Evolutionary conservation across 2,797 vertebrate genomes (phyloP), one percentile per base, ranked within the genome.

Genomic region (Gymnodraco acuticeps): DNA sequence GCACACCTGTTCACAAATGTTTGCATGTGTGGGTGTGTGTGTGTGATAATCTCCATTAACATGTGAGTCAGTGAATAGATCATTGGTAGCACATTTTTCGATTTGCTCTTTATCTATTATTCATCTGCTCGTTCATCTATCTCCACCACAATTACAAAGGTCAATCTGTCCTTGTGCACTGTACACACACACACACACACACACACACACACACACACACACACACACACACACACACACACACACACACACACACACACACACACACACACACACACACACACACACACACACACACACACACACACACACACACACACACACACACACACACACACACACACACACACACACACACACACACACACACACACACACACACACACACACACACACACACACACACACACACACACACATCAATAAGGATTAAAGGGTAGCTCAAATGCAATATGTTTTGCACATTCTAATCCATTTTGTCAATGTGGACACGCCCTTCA

Each of bases 71-170:
- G 53, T 42, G 43, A 52, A 83, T 43, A 61, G 76, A 81, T 88
- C 5, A 72, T 61, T 76, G 72, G 64, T 73, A 17, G 63, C 55
- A 47, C 56, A 68, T 79, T 45, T 27, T 79, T 84, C 45, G 41
- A 86, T 86, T 74, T 74, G 48, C 56, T 69, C 58, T 59, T 38
- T 50, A 77, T 90, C 66, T 77, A 83, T 90, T 88, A 85, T 86
- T 89, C 64, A 85, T 83, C 55, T 46, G 14, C 63, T 46, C 61
- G 47, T 80, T 59, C 68, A 77, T 89, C 77, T 66, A 73, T 77
- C 47, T n/a, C 41, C 48, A 53, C 20, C 76, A 69, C 76, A 76
- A 73, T 87, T 81, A 78, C 72, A 86, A 83, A 88, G 83, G 80
- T 89, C 78, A 90, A 73, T 71, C 55, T 82, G 71, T 69, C 48